Evolutionary conservation across 2,888 invertebrate species (phyloP), one percentile per base, ranked within the genome.

Genomic region (Sminthurinus aureus): DNA sequence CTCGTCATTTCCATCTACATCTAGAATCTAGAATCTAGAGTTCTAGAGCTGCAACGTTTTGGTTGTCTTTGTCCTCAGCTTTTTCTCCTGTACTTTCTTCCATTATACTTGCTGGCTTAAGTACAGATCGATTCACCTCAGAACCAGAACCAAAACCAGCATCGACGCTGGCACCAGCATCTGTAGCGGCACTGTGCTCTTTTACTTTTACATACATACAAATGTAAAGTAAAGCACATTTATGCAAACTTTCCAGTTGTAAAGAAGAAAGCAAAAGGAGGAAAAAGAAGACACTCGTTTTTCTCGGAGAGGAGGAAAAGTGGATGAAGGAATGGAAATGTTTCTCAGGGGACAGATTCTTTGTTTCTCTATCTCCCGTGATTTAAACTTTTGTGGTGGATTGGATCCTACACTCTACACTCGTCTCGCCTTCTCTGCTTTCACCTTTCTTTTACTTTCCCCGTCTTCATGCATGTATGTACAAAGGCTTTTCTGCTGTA

Each of bases 271-370:
- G 71, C 1, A 20, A 22, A 0, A 71, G 22, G n/a, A 71, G n/a
- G 18, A 71, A 11, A 24, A 20, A 11, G 15, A 6, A 38, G 38
- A 38, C 38, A 38, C 38, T 38, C n/a, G n/a, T n/a, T 38, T 38
- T 38, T 38, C 38, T 38, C 6, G 38, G 38, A 71, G 20, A 22
- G 18, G 18, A 24, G 24, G 18, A 11, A 73, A 26, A 73, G 24
- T 73, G 18, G 15, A 26, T 22, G 38, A 26, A 24, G 18, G 24
- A 76, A 76, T 38, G 51, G 13, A 51, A 76, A 76, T 76, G 76
- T 76, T 38, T 20, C 76, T 76, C 76, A n/a, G 3, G 76, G 76
- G 76, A 76, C 18, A 38, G 76, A 76, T 76, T 76, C 76, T 50
- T 76, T 76, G 76, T 76, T 76, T 76, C 51, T 50, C 38, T 38